Conservation (phyloP, 2,888 invertebrate genomes). For the Bugulina stolonifera region DNA sequence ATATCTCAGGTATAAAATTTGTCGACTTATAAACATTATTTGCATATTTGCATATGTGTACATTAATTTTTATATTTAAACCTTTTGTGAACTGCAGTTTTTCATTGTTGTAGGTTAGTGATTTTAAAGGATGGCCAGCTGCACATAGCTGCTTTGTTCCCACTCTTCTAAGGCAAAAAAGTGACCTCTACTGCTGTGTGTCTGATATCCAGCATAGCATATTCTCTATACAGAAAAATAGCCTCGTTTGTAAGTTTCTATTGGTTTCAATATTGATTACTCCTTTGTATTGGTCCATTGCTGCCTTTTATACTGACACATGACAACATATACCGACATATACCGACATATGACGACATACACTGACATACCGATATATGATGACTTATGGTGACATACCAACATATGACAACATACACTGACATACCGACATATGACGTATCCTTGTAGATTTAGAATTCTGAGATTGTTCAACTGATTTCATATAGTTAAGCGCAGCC, state of each 20-base stretch:
- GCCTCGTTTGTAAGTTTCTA: not conserved
- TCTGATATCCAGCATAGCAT: conserved; percentile 8
- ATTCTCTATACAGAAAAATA: conserved; percentile 23
- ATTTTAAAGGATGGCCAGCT: conserved; percentile 11
- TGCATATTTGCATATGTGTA: not conserved
- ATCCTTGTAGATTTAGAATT: no score
- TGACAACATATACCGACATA: no score
- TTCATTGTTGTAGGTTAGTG: conserved; percentile 6
- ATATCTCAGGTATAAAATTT: not conserved
- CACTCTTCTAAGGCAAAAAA: not conserved
- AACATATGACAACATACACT: no score
- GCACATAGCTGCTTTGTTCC: conserved; percentile 23
- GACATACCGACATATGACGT: no score
- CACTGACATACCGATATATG: no score
- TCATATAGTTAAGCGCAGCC: no score
- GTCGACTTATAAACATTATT: not conserved
- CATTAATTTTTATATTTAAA: not conserved
- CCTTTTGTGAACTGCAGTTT: not conserved
- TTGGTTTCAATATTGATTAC: no score
- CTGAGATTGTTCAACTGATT: no score
- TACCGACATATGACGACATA: no score
- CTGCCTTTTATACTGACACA: no score
- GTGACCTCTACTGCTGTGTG: conserved; percentile 17
- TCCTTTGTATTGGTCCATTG: no score
- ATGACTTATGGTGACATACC: no score